Evolutionary conservation across 2,888 invertebrate species (phyloP), one percentile per base, ranked within the genome.

Genomic region (Platycnemis pennipes): DNA sequence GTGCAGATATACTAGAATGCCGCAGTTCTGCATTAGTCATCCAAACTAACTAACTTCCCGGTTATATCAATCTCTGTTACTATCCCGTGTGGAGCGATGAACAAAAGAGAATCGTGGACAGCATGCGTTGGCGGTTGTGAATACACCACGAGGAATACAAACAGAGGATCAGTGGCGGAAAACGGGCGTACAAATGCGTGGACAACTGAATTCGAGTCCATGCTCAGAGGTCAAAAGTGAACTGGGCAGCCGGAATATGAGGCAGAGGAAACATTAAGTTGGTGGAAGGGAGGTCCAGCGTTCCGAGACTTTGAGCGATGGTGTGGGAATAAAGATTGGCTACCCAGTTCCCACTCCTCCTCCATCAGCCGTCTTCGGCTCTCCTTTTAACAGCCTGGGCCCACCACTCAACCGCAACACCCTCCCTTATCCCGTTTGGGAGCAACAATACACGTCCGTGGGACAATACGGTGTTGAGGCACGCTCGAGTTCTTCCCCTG

Each of bases 391-490:
- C 87, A 44, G 45, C 87, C 26, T 1, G 26, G 42, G 22, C 87
- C 87, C 44, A 45, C 69, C 44, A 26, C 87, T 46, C 87, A n/a
- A 42, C 46, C 87, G 45, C 87, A 45, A 44, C 44, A 22, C 26
- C 89, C 89, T 37, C 37, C 37, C 16, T 44, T 63, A 19, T 8
- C 44, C 63, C 63, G 26, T 91, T 63, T 63, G 91, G 63, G 44
- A 91, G 91, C 91, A 91, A 91, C 91, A 91, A 91, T 91, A 63
- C 91, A 91, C 91, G 91, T 91, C 91, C 56, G 63, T 49, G 63
- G 91, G 63, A 91, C 91, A 91, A 91, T 91, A 91, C 91, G 91
- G 91, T 91, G 91, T 91, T 63, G 91, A 91, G 53, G 91, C 63
- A 91, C 91, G 91, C 63, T 63, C 44, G 91, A 91, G 91, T 91